Base-by-base conservation (phyloP, 1,140 invertebrate species). In the Microplitis mediator region DNA sequence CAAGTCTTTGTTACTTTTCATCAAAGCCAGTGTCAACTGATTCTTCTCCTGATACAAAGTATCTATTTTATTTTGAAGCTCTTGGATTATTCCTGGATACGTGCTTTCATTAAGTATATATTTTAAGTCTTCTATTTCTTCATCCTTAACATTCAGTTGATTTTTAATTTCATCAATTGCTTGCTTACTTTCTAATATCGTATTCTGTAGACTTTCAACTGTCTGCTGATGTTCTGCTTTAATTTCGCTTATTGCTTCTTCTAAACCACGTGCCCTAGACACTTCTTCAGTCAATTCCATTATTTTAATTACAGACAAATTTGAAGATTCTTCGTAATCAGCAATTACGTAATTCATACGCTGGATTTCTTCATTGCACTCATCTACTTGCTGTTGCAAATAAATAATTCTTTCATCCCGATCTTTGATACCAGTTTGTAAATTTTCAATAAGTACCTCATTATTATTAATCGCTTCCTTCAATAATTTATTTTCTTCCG, bases 291-390 rank as follows among this genome's bases (percentile, higher is more conserved):
- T 84, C 80, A 16, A 88, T 81, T 74, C 87, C 11, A 3, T 45
- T 9, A 45, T 45, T 45, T 45, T 45, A 9, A 9, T 45, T 74
- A 73, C 86, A 80, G 36, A 87, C 85, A 51, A 87, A 74, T 75
- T 88, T 81, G 72, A 81, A 72, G 3, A 74, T 45, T 9, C 80
- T 45, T 89, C 83, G 13, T 85, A 81, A 51, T 88, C 86, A 9
- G 73, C 76, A 45, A 84, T 81, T 67, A 86, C 81, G 35, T 77
- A 73, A 73, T 84, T 80, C 34, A 88, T 77, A 70, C 74, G 81
- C 9, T 77, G 79, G 8, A 89, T 60, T 69, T 88, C 84, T 71
- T 84, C 81, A 64, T 87, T 85, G 76, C 86, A 89, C 63, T 88
- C 82, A 65, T 84, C 80, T 52, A 89, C 72, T 77, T 90, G 87